A percentile compares a stretch with the other conserved stretches of the same genome.
These are phyloP conservation scores for Matsumurasca onukii DNA, from an alignment of 1,140 invertebrate species.

Conservation along the genomic window DNA sequence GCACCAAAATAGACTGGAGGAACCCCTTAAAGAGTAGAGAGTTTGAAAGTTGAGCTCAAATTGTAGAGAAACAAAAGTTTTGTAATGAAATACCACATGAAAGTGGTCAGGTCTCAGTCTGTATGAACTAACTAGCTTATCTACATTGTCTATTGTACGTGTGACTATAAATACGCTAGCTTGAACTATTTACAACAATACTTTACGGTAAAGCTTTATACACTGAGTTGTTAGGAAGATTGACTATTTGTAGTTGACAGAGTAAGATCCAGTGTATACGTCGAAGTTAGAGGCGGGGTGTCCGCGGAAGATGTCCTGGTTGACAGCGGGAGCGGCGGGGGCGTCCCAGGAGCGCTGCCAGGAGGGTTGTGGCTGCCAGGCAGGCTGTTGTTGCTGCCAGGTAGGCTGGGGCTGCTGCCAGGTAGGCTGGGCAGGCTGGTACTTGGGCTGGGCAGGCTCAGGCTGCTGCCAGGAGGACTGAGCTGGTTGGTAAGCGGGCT, in stretches of 20 bases:
- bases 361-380: neutral
- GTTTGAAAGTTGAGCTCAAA: too few relatives aligned
- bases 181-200: conserved; percentile 14
- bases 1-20: too few relatives aligned
- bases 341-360: conserved; percentile 48
- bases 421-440: conserved; percentile 40
- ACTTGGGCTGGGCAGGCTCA: conserved; percentile 38
- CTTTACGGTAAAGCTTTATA: conserved; percentile 18
- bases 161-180: conserved; percentile 15
- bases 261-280: conserved; percentile 66
- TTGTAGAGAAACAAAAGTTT: too few relatives aligned
- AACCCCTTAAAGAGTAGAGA: too few relatives aligned
- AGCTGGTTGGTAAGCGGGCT: conserved; percentile 37
- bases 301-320: conserved; percentile 30
- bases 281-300: conserved; percentile 63
- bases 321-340: conserved; percentile 23
- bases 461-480: conserved; percentile 39
- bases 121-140: too few relatives aligned
- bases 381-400: conserved; percentile 30
- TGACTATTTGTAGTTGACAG: conserved; percentile 58
- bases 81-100: too few relatives aligned
- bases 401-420: conserved; percentile 48
- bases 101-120: too few relatives aligned
- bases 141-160: conserved; percentile 19
- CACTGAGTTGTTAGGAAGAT: neutral